Evolutionary conservation across 2,888 invertebrate genomes (phyloP).

Genomic region (Bellardia bayeri): DNA sequence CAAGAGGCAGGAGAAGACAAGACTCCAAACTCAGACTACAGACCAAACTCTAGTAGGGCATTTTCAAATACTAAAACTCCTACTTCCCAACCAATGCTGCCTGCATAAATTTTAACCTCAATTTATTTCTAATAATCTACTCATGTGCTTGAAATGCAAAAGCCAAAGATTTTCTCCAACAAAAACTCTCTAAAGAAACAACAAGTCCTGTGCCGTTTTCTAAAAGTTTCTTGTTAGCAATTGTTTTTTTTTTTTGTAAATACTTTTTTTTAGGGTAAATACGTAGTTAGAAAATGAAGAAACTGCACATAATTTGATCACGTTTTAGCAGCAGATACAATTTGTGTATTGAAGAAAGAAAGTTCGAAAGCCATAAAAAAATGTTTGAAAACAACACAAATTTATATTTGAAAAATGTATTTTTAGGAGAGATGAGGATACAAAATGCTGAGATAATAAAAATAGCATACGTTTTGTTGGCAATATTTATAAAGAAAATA

Average conservation of each 20-base stretch:
- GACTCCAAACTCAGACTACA: background rate
- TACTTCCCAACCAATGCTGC: background rate
- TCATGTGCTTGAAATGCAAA: conserved; percentile 14
- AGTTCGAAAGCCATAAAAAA: no score
- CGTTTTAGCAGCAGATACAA: conserved; percentile 61
- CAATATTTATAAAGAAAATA: no score
- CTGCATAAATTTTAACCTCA: conserved; percentile 39
- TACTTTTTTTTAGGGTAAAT: background rate
- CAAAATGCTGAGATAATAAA: no score
- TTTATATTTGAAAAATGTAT: background rate
- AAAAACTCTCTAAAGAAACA: background rate
- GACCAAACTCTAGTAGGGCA: background rate
- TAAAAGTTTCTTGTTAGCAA: background rate
- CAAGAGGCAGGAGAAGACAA: no score
- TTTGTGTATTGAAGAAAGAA: conserved; percentile 41
- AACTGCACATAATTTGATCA: conserved; percentile 61
- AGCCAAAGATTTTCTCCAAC: background rate
- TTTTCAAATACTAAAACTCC: background rate
- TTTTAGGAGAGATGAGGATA: background rate
- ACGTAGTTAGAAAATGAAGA: background rate
- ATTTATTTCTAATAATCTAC: conserved; percentile 55
- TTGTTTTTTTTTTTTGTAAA: background rate
- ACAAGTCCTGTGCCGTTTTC: conserved; percentile 12
- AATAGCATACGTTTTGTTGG: no score
- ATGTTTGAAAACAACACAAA: background rate